phyloP scores from a whole-genome alignment of 2,888 invertebrate genomes.

The Ganaspis brasiliensis region DNA sequence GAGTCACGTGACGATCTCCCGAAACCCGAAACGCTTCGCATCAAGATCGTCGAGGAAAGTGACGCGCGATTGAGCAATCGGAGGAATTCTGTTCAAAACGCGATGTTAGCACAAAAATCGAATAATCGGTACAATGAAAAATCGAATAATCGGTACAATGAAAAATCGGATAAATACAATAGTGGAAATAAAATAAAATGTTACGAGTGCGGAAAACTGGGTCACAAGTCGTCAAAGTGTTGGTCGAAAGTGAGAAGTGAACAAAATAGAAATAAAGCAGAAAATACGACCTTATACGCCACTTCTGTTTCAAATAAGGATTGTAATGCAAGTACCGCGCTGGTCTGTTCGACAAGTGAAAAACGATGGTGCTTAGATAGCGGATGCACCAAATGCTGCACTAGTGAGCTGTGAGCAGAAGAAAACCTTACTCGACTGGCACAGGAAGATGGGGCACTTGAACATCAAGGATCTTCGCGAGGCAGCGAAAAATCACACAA shows the following conservation, averaged over 20 bases:
- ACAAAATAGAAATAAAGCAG: not conserved
- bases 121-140: not conserved
- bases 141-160: too few relatives aligned
- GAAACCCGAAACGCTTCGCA: conserved; percentile 44
- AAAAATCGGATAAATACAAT: not conserved
- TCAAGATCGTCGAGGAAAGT: conserved; percentile 24
- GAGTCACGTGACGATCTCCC: conserved; percentile 51
- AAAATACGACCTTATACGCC: not conserved
- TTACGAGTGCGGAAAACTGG: conserved; percentile 31
- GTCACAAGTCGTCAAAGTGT: conserved; percentile 45
- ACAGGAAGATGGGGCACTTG: conserved; percentile 46
- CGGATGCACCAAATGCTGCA: conserved; percentile 23
- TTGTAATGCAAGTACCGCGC: not conserved
- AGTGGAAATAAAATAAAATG: conserved; percentile 23
- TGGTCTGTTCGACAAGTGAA: not conserved
- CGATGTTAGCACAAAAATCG: conserved; percentile 42
- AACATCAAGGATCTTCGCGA: conserved; percentile 30
- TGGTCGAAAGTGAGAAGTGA: not conserved
- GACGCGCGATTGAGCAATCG: conserved; percentile 34
- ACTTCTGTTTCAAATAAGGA: not conserved
- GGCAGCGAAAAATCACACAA: conserved; percentile 1
- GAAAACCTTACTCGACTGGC: conserved; percentile 30
- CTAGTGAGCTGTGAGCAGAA: not conserved
- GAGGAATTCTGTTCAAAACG: conserved; percentile 47
- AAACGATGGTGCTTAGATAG: not conserved